These are phyloP conservation scores for Lepidothrix coronata DNA, from an alignment of 2,113 vertebrate genomes.

Conservation along the genomic window DNA sequence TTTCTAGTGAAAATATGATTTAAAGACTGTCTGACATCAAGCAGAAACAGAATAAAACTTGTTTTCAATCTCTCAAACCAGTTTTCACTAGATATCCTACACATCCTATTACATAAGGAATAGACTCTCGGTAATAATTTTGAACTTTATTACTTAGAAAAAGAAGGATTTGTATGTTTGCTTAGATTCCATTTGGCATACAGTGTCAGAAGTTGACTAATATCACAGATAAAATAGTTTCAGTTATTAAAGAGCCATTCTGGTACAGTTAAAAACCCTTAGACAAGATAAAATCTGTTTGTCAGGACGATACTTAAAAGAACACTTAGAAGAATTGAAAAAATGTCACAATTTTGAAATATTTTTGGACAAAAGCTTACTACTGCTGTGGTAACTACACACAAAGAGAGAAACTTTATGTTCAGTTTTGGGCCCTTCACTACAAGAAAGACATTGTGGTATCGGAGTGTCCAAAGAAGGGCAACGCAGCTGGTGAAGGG, in stretches of 20 bases:
- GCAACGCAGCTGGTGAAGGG: neutral
- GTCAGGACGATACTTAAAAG: neutral
- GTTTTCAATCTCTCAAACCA: neutral
- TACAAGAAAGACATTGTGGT: neutral
- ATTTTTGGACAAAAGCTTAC: neutral
- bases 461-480: neutral
- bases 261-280: neutral
- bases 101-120: neutral
- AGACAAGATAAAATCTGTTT: neutral
- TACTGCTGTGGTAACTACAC: neutral
- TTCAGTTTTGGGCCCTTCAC: neutral
- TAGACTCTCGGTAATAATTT: neutral
- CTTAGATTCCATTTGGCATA: neutral
- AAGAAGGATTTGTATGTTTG: neutral
- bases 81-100: neutral
- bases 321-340: neutral
- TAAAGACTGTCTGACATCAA: neutral
- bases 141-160: neutral
- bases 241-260: neutral
- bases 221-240: neutral
- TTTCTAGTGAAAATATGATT: neutral
- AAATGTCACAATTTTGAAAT: neutral
- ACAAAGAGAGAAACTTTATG: neutral
- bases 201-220: neutral
- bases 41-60: neutral